Base-by-base conservation (phyloP, 2,113 vertebrate genomes). In the Cyanoramphus novaezelandiae region DNA sequence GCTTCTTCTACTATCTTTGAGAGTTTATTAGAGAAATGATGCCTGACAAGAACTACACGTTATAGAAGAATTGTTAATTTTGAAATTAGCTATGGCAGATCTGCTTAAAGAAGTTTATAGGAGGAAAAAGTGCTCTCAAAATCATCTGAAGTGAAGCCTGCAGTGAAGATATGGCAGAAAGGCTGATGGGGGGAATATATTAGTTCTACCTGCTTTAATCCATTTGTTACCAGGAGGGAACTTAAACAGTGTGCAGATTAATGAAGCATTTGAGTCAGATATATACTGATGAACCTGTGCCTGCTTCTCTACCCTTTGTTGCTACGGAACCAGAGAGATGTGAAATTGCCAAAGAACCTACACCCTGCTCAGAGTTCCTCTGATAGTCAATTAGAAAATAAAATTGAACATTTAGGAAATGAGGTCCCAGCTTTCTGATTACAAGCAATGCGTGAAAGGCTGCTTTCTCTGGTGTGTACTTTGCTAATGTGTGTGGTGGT, bases 141-240 rank as follows among this genome's bases (percentile, higher is more conserved):
- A 94, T 88, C 35, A 78, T 90, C 80, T 91, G 77, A 95, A 95
- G 95, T 90, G 68, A 95, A 95, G 87, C 87, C 91, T 95, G 76
- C 62, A 76, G 44, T 88, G 59, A 92, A 74, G 76, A 84, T 65
- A 80, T 0, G 23, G 49, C 37, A 91, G 82, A 87, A 93, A 68
- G 64, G 62, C 46, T 89, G 64, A 71, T 14, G 9, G 27, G 43
- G 43, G 37, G 49, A 95, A 94, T 94, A 81, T 88, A 80, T 94
- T 92, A 96, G 71, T 95, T 95, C 77, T 94, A 95, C 72, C 80
- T 95, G 76, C 60, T 94, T 95, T 92, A 95, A 93, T 88, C 81
- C 77, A 78, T 80, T 78, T 89, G 60, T 90, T 96, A 93, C 47
- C 72, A 88, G 53, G 78, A 82, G 47, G 82, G 60, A 88, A 76